These are phyloP conservation scores for Alitta virens DNA, from an alignment of 2,888 invertebrate species.

Conservation along the genomic window DNA sequence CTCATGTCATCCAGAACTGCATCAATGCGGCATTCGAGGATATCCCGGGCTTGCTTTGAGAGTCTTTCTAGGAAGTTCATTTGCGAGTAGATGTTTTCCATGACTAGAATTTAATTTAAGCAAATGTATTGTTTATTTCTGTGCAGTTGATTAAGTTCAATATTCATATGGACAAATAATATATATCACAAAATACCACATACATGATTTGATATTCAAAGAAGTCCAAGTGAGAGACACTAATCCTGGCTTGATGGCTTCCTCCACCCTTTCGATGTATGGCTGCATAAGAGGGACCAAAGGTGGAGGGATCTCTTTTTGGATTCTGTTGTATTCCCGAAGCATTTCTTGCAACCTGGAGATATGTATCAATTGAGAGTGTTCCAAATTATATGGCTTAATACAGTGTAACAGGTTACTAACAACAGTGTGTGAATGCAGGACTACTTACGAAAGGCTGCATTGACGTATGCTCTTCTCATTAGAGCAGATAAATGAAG, in stretches of 20 bases:
- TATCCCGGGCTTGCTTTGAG: conserved; percentile 74
- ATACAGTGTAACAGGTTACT: too few relatives aligned
- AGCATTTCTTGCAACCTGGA: conserved; percentile 55
- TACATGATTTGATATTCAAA: conserved; percentile 63
- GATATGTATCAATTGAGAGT: neutral
- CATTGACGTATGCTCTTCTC: conserved; percentile 48
- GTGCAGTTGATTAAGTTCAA: too few relatives aligned
- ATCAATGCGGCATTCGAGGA: conserved; percentile 85
- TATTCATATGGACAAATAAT: too few relatives aligned
- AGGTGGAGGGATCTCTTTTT: conserved; percentile 65
- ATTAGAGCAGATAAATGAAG: conserved; percentile 47
- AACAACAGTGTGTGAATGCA: too few relatives aligned
- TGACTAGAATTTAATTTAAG: conserved; percentile 37
- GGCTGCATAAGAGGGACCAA: conserved; percentile 87
- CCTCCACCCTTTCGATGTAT: conserved; percentile 81
- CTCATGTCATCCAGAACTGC: conserved; percentile 86
- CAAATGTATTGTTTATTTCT: neutral
- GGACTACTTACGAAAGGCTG: conserved; percentile 47
- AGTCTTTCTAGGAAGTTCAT: conserved; percentile 50
- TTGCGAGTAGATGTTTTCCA: conserved; percentile 43
- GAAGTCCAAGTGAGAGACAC: conserved; percentile 81
- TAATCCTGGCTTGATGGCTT: conserved; percentile 78
- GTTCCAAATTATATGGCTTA: neutral
- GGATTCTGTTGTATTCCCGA: conserved; percentile 49
- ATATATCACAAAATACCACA: too few relatives aligned